Conservation (phyloP, 1,140 invertebrate species). For the Leptopilina clavipes region DNA sequence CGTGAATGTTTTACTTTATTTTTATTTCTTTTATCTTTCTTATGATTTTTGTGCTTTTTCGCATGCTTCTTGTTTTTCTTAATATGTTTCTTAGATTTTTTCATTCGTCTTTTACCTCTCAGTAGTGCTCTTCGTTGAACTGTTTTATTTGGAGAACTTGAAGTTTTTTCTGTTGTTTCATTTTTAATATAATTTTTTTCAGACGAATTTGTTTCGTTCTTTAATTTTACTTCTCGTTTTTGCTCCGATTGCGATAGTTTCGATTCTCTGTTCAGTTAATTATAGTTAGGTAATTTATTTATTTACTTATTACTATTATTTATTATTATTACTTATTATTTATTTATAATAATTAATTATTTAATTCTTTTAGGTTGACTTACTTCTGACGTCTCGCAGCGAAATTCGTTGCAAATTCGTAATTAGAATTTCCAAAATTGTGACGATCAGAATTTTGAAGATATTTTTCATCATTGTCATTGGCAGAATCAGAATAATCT, state of each 20-base stretch:
- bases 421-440: background rate
- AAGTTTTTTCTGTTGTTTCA: background rate
- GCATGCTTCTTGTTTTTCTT: background rate
- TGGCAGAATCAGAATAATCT: background rate
- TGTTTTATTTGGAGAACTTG: background rate
- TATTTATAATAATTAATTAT: background rate
- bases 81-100: background rate
- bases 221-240: background rate
- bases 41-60: background rate
- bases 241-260: background rate
- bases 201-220: background rate
- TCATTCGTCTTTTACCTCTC: background rate
- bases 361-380: background rate
- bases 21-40: constrained; percentile 3
- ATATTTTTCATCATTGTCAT: background rate
- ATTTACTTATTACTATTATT: too few species aligned
- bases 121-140: background rate
- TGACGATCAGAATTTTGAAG: background rate
- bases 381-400: background rate
- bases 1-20: background rate
- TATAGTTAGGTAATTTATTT: background rate
- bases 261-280: background rate
- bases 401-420: background rate
- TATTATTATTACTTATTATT: background rate
- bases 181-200: background rate